These are phyloP conservation scores for Actinopyga echinites DNA, from an alignment of 53 echinoderm and acorn worm species.

Conservation along the genomic window DNA sequence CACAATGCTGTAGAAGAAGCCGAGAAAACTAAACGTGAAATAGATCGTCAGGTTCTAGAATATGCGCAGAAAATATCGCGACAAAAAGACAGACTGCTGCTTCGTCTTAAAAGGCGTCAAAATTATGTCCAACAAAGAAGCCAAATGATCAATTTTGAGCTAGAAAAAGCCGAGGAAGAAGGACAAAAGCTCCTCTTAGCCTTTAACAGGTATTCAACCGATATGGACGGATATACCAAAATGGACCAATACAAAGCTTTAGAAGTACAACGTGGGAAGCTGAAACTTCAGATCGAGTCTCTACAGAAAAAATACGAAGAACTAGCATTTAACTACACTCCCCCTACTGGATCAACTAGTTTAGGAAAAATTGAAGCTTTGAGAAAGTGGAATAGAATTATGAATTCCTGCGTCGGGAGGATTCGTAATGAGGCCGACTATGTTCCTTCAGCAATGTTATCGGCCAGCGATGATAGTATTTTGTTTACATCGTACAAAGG, in stretches of 20 bases:
- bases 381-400: background rate
- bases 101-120: background rate
- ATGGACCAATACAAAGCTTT: background rate
- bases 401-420: background rate
- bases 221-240: background rate
- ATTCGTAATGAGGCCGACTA: background rate
- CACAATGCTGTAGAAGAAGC: background rate
- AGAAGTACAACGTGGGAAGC: background rate
- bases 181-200: background rate
- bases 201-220: background rate
- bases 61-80: background rate
- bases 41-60: background rate
- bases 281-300: background rate
- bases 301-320: background rate
- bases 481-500: slow-evolving; percentile 14
- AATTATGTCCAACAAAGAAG: background rate
- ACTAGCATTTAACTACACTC: background rate
- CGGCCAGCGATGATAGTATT: background rate
- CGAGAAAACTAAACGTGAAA: slow-evolving; percentile 10
- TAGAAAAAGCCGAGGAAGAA: background rate
- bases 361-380: slow-evolving; percentile 8
- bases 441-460: background rate
- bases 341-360: background rate
- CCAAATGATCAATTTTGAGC: background rate
- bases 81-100: background rate